Percentiles rank a stretch among this genome's conserved stretches.
Conservation (phyloP, 2,888 invertebrate genomes). For the Catocala sponsa region DNA sequence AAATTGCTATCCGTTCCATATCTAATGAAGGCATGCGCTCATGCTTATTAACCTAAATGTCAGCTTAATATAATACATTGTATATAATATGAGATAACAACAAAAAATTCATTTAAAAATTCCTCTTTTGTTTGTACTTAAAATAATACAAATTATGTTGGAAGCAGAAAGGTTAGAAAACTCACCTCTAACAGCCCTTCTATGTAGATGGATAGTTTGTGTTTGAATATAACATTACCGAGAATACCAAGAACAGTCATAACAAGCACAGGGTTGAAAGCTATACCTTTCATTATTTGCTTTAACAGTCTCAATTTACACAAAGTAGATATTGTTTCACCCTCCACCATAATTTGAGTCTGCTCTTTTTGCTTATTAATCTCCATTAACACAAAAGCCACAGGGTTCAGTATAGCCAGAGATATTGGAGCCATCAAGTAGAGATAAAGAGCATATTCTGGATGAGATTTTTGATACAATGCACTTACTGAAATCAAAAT, state of each 20-base stretch:
- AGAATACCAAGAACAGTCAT: constrained; percentile 97
- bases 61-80: no score
- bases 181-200: constrained; percentile 92
- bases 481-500: constrained; percentile 91
- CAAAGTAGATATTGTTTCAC: constrained; percentile 56
- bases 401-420: constrained; percentile 96
- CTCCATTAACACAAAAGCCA: constrained; percentile 97
- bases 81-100: no score
- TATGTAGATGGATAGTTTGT: constrained; percentile 92
- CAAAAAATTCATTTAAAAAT: no score
- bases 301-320: constrained; percentile 72
- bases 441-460: constrained; percentile 96
- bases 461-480: constrained; percentile 94
- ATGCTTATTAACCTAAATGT: no score
- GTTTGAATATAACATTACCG: constrained; percentile 94
- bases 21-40: no score
- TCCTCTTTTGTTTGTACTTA: no score
- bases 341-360: constrained; percentile 53
- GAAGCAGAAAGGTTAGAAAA: constrained; percentile 22
- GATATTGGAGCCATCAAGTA: constrained; percentile 98
- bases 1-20: no score
- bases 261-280: constrained; percentile 95
- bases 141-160: no score
- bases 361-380: constrained; percentile 89
- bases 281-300: constrained; percentile 91